Conservation (phyloP, 2,113 vertebrate species). For the Coturnix japonica region DNA sequence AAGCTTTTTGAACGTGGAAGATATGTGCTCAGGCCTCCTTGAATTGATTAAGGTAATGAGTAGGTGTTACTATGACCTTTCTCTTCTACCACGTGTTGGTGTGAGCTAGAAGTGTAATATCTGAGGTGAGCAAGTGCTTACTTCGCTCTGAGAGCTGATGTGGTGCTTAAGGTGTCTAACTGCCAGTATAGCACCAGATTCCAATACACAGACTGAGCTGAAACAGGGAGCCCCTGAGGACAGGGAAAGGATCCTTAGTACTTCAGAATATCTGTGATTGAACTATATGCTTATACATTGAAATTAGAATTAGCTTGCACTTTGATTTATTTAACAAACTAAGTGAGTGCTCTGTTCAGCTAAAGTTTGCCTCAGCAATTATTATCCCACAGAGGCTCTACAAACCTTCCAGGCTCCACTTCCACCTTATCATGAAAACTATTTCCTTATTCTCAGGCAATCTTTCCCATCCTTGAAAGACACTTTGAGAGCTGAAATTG, state of each 20-base stretch:
- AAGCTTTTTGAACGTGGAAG: neutral
- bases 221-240: conserved; percentile 10
- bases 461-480: neutral
- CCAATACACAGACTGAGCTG: neutral
- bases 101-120: neutral
- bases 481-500: conserved; percentile 24
- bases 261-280: neutral
- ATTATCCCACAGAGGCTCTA: conserved; percentile 24
- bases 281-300: neutral
- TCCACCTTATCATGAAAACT: neutral
- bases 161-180: neutral
- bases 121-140: neutral
- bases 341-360: conserved; percentile 25
- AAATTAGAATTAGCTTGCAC: conserved; percentile 33
- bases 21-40: neutral
- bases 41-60: neutral
- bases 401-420: conserved; percentile 23
- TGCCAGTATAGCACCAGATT: neutral
- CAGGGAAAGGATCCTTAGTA: neutral
- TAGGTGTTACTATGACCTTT: neutral
- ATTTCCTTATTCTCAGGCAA: conserved; percentile 10
- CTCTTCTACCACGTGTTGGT: neutral
- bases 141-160: neutral
- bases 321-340: conserved; percentile 62
- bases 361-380: conserved; percentile 55